Evolutionary conservation across 1,140 invertebrate genomes (phyloP).

Genomic region (Pachypsylla venusta): DNA sequence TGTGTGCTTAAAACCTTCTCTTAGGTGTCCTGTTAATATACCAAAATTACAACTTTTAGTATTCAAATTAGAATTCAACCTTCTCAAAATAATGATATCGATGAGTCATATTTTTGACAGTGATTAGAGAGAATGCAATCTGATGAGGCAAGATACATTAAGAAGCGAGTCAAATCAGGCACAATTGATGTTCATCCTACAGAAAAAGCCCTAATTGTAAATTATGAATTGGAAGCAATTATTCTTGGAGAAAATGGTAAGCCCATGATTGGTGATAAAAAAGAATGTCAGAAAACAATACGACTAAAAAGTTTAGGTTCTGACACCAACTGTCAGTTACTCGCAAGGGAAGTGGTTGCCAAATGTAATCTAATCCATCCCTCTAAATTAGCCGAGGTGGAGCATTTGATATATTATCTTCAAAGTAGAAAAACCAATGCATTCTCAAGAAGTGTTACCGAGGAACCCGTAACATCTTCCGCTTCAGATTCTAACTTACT

Average conservation of each 20-base stretch:
- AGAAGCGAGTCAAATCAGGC: conserved; percentile 55
- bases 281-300: conserved; percentile 72
- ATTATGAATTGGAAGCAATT: conserved; percentile 76
- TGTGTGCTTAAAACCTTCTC: too few species aligned
- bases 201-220: conserved; percentile 75
- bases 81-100: too few species aligned
- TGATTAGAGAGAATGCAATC: conserved; percentile 20
- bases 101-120: too few species aligned
- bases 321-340: conserved; percentile 57
- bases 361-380: conserved; percentile 80
- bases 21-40: too few species aligned
- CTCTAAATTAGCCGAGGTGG: conserved; percentile 67
- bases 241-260: conserved; percentile 69
- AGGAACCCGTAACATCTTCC: neutral
- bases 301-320: conserved; percentile 66
- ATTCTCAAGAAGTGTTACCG: conserved; percentile 20
- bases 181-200: conserved; percentile 80
- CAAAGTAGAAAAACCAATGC: conserved; percentile 58
- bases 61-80: too few species aligned
- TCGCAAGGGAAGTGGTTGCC: conserved; percentile 75
- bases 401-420: conserved; percentile 82
- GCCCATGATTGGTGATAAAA: conserved; percentile 69
- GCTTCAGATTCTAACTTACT: neutral
- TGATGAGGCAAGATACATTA: conserved; percentile 23
- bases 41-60: too few species aligned